Base-by-base conservation (phyloP, 2,797 vertebrate species). In the Dallia pectoralis region DNA sequence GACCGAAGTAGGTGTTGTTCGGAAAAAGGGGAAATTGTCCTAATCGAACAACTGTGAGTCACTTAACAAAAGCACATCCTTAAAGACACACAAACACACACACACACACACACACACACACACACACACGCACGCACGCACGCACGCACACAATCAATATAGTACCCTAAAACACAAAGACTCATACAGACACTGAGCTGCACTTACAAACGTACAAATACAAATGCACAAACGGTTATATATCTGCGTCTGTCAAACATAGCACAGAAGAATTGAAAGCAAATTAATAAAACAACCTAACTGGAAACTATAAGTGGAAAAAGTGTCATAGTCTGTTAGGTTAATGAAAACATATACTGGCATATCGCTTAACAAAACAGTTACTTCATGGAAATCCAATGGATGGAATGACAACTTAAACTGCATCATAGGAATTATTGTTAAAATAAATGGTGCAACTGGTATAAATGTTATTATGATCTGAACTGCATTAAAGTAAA, bases 1-100 rank as follows among this genome's bases (percentile, higher is more conserved):
- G 40, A 44, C 40, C 1, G 7, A 44, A 44, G 40, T 44, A 85
- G 68, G 78, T 25, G 25, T 56, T 59, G 4, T 69, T 77, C 81
- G 78, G 64, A 79, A 71, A 82, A 71, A 85, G 69, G 70, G 75
- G 22, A 49, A 36, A 71, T 25, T 87, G 89, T 89, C 80, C 82
- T 82, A 82, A 70, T 85, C 85, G 77, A 53, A 79, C 70, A 71
- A 51, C 22, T 67, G 71, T 89, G 90, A 90, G 77, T 91, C 89
- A 90, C 78, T 76, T 69, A 73, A 85, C 73, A 79, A 69, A 66
- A 73, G 79, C 75, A 76, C 84, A 82, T 73, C 29, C 68, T 77
- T 72, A 82, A 67, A 66, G 67, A 82, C 71, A 79, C 65, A 53
- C 32, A 56, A 61, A 33, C 70, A 67, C 69, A 70, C 30, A 73